A percentile compares a stretch with the other conserved stretches of the same genome.
These are phyloP conservation scores for Sebastes matsubarae DNA, from an alignment of 2,797 vertebrate species.

Conservation along the genomic window DNA sequence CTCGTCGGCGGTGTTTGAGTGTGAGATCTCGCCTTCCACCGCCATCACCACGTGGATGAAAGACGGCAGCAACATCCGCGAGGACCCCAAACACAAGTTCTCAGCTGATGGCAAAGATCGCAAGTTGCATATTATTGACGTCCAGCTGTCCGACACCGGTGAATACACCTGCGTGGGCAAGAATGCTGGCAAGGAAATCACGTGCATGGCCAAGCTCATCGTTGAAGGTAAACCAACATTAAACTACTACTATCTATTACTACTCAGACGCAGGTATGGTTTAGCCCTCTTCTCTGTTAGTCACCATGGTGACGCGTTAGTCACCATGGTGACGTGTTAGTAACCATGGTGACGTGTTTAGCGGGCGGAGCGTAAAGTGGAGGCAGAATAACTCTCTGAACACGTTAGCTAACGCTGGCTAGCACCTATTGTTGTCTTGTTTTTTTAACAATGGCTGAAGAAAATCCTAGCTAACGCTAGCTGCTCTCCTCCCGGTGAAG, in stretches of 20 bases:
- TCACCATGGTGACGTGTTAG: too few species aligned
- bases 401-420: too few species aligned
- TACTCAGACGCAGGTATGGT: not conserved
- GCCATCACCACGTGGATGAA: conserved; percentile 96
- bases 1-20: conserved; percentile 94
- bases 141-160: conserved; percentile 95
- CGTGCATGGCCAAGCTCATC: conserved; percentile 93
- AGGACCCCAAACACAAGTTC: conserved; percentile 95
- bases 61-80: conserved; percentile 92
- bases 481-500: too few species aligned
- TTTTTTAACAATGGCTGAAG: too few species aligned
- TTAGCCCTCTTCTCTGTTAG: too few species aligned
- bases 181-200: conserved; percentile 95
- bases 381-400: too few species aligned
- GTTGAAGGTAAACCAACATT: conserved; percentile 90
- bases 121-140: conserved; percentile 94
- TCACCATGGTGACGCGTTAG: too few species aligned
- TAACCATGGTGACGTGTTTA: too few species aligned
- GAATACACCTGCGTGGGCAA: conserved; percentile 95
- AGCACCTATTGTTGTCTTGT: too few species aligned
- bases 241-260: not conserved
- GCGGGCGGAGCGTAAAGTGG: too few species aligned
- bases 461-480: too few species aligned
- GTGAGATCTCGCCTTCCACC: conserved; percentile 94
- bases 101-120: conserved; percentile 97